Evolutionary conservation across 2,797 vertebrate genomes (phyloP), one percentile per base, ranked within the genome.

Genomic region (Delichon dasypus): DNA sequence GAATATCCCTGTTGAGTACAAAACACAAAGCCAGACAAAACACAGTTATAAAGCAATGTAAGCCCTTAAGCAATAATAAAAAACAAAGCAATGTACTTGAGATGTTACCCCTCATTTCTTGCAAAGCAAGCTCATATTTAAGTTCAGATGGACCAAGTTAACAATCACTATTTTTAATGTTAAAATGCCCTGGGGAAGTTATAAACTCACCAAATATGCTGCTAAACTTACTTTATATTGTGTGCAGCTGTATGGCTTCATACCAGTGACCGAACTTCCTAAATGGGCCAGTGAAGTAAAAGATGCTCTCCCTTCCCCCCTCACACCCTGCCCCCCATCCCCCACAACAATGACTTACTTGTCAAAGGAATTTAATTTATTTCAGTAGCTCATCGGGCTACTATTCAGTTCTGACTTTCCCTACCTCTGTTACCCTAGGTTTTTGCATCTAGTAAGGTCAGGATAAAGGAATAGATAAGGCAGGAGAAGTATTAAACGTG

Each of bases 121-220:
- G 95, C 97, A 95, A 97, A 97, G 97, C 95, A 97, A 97, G 96
- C 95, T 98, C 94, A 97, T 97, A 97, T 97, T 97, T 97, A 97
- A 98, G 95, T 97, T 98, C 97, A 98, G 97, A 98, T 97, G 97
- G 97, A 95, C 95, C 42, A 81, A 97, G 97, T 98, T 98, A 98
- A 97, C 97, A 97, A 98, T 98, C 95, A 97, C 98, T 97, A 98
- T 98, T 98, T 98, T 98, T 97, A 97, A 98, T 98, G 97, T 98
- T 98, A 97, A 98, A 98, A 97, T 97, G 97, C 98, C 97, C 97
- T 42, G 89, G 97, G 98, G 98, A 98, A 97, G 97, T 97, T 98
- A 98, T 98, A 98, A 98, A 98, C 89, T 95, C 97, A 98, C 95
- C 97, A 97, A 98, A 97, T 98, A 98, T 97, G 97, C 96, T 98